Evolutionary conservation across 37 sponge, comb jelly and placozoan genomes (phyloP), one percentile per base, ranked within the genome.

Genomic region (Oopsacas minuta): DNA sequence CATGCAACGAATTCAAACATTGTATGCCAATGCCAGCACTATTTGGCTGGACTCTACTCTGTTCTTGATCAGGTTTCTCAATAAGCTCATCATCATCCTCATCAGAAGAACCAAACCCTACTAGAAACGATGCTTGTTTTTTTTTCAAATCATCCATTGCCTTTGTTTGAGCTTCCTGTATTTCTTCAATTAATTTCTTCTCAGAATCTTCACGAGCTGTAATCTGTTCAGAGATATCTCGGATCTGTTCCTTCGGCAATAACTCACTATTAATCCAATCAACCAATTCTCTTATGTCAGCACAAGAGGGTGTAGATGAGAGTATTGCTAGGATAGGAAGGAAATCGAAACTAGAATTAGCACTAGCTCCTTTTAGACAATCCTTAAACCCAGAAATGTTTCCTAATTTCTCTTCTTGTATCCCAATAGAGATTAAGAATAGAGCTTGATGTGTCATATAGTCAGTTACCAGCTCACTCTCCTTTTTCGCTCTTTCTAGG

Each of bases 381-480:
- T 61, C 1, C 3, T 25, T 25, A 34, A 61, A 61, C 75, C 28
- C 1, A 25, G 75, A 61, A 61, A 61, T 61, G 30, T 25, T 61
- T 61, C 75, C 75, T 3, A 5, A 32, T n/a, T 61, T n/a, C 30
- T 61, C 75, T 61, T 61, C 75, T n/a, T 61, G 75, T 25, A 61
- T 7, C 20, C 75, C 75, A 25, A 61, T 25, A 3, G 75, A 25
- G 5, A 61, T 61, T 61, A 61, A 12, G 30, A 61, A 61, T 25
- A 61, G 75, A 61, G 75, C 75, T 61, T 61, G 75, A n/a, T 61
- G 75, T 3, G 75, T 12, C 30, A n/a, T 61, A n/a, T 25, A 61
- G 75, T 61, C 75, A 61, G 17, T 25, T 5, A 61, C 28, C 30
- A 25, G 22, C 7, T 25, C 75, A 12, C 30, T n/a, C 28, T 61